Base-by-base conservation (phyloP, 2,888 invertebrate genomes). In the Argyra leucocephala region DNA sequence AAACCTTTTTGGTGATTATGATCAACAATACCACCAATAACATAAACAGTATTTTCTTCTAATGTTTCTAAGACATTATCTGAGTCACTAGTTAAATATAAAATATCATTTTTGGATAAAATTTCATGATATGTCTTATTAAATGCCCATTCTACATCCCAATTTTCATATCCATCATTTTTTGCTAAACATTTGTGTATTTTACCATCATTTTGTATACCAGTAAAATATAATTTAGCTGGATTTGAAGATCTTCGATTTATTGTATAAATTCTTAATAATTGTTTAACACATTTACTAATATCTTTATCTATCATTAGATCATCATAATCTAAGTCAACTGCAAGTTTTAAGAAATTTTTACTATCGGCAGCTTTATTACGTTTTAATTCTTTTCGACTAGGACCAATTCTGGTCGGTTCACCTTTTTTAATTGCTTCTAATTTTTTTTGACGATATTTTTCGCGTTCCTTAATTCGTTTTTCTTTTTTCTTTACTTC, bases 21-120 rank as follows among this genome's bases (percentile, higher is more conserved):
- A 81, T 99, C 99, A 0, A 99, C 96, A 61, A 99, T 81, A 26
- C 97, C 99, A 58, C 99, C 99, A 76, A 99, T 97, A 63, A 99
- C 87, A 75, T 98, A 99, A 61, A 88, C 85, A 75, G 89, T 89
- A 68, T 88, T 84, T 23, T 89, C 85, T 71, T 91, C 88, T 72
- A 96, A 82, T 64, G 79, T 78, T 66, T 86, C 84, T 69, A 98
- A 84, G 7, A 93, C 80, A 81, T 93, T 93, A 62, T 92, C 89
- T 18, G 97, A 97, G 78, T 99, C 98, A 78, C 96, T 94, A 5
- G 91, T 90, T 70, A 99, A 83, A 80, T 98, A 99, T 1, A 97
- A 85, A 64, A 98, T 80, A 70, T 90, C 86, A 2, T 90, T 85
- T 74, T 88, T 89, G 0, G 86, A 82, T 78, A 94, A 95, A 61